Percentiles rank a stretch among this genome's conserved stretches.
phyloP scores from a whole-genome alignment of 2,797 vertebrate genomes.

The Rhinatrema bivittatum region DNA sequence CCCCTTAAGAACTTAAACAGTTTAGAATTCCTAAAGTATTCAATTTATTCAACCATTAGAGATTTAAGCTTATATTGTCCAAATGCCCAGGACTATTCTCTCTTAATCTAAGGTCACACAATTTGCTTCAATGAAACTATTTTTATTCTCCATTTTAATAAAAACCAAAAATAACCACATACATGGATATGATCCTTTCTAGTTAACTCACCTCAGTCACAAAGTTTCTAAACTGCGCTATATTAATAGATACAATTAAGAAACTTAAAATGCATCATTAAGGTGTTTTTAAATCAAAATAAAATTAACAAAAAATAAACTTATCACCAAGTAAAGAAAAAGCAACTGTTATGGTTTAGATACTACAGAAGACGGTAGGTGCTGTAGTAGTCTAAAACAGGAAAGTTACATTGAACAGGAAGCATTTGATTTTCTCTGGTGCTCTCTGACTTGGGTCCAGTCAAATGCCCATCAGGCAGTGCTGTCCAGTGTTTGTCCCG shows the following conservation, averaged over 20 bases:
- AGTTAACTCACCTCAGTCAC: slow-evolving; percentile 56
- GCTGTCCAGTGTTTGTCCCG: slow-evolving; percentile 87
- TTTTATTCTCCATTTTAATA: slow-evolving; percentile 24
- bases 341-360: slow-evolving; percentile 65
- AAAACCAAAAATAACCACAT: slow-evolving; percentile 48
- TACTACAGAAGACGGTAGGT: slow-evolving; percentile 45
- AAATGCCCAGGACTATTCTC: slow-evolving; percentile 20
- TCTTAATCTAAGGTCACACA: slow-evolving; percentile 32
- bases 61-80: slow-evolving; percentile 20
- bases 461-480: slow-evolving; percentile 66
- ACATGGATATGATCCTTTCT: slow-evolving; percentile 76
- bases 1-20: slow-evolving; percentile 39
- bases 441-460: slow-evolving; percentile 62
- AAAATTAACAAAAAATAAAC: slow-evolving; percentile 78
- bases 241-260: slow-evolving; percentile 65
- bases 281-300: slow-evolving; percentile 71
- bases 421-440: slow-evolving; percentile 85
- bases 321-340: slow-evolving; percentile 59
- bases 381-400: slow-evolving; percentile 58
- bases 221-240: slow-evolving; percentile 67
- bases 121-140: slow-evolving; percentile 38
- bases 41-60: slow-evolving; percentile 42
- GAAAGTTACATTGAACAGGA: slow-evolving; percentile 62
- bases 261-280: slow-evolving; percentile 62
- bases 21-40: slow-evolving; percentile 52